A percentile compares a stretch with the other conserved stretches of the same genome.
Evolutionary conservation across 2,888 invertebrate species (phyloP).

Genomic region (Andrena camellia): DNA sequence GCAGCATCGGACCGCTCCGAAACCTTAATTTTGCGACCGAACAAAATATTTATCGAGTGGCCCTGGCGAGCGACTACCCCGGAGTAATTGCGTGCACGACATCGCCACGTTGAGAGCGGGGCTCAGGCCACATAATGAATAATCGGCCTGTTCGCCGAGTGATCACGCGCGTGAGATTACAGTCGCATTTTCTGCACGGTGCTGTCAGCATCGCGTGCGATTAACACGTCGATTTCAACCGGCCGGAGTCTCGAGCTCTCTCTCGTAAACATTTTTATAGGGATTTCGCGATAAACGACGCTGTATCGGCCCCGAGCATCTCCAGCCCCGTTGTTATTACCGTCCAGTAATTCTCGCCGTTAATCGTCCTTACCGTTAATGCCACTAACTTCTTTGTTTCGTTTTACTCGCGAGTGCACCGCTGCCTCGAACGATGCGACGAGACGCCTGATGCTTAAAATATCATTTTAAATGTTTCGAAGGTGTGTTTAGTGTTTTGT

Average conservation of each 20-base stretch:
- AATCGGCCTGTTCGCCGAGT: constrained; percentile 63
- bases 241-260: constrained; percentile 9
- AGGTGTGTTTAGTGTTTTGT: too few species aligned
- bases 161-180: constrained; percentile 72
- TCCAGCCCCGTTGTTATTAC: constrained; percentile 28
- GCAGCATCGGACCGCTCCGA: constrained; percentile 32
- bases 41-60: constrained; percentile 77
- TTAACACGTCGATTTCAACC: constrained; percentile 67
- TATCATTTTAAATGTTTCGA: too few species aligned
- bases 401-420: neutral
- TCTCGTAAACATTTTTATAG: constrained; percentile 57
- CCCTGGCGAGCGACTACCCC: constrained; percentile 55
- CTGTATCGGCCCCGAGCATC: constrained; percentile 30
- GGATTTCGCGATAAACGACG: constrained; percentile 52
- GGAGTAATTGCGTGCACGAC: constrained; percentile 78
- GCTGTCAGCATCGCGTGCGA: constrained; percentile 59
- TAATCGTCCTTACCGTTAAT: constrained; percentile 36
- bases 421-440: neutral
- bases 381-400: constrained; percentile 44
- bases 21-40: constrained; percentile 64
- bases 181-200: constrained; percentile 59
- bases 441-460: too few species aligned
- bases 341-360: constrained; percentile 29
- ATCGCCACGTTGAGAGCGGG: constrained; percentile 64
- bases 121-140: constrained; percentile 64